These are phyloP conservation scores for Leptopilina syphax DNA, from an alignment of 2,888 invertebrate genomes.

Conservation along the genomic window DNA sequence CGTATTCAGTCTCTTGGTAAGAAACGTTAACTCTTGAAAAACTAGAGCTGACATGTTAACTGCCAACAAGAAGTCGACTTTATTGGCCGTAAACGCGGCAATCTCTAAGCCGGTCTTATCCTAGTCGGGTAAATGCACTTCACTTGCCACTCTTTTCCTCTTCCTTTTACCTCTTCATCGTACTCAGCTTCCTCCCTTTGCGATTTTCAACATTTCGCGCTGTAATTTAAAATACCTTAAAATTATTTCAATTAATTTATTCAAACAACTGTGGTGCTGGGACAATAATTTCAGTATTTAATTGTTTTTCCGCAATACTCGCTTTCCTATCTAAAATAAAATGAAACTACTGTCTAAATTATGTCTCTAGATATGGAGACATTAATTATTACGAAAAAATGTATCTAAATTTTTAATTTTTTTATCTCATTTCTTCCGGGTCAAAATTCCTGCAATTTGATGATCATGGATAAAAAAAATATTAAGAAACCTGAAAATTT, in stretches of 20 bases:
- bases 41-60: constrained; percentile 74
- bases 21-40: constrained; percentile 66
- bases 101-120: constrained; percentile 69
- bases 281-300: constrained; percentile 28
- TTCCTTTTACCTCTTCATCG: constrained; percentile 36
- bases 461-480: too few relatives aligned
- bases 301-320: constrained; percentile 32
- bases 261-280: not conserved
- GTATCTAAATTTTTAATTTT: too few relatives aligned
- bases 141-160: constrained; percentile 46
- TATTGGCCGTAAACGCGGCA: constrained; percentile 74
- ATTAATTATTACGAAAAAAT: too few relatives aligned
- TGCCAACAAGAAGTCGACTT: constrained; percentile 73
- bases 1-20: constrained; percentile 50
- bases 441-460: too few relatives aligned
- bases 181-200: constrained; percentile 26
- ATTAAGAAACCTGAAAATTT: too few relatives aligned
- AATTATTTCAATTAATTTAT: too few relatives aligned
- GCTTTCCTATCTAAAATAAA: too few relatives aligned
- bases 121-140: constrained; percentile 56
- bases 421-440: too few relatives aligned
- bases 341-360: constrained; percentile 2
- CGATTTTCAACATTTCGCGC: constrained; percentile 1
- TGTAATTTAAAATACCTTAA: not conserved
- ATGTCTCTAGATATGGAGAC: not conserved